Evolutionary conservation across 2,888 invertebrate genomes (phyloP).

Genomic region (Plebejus anna): DNA sequence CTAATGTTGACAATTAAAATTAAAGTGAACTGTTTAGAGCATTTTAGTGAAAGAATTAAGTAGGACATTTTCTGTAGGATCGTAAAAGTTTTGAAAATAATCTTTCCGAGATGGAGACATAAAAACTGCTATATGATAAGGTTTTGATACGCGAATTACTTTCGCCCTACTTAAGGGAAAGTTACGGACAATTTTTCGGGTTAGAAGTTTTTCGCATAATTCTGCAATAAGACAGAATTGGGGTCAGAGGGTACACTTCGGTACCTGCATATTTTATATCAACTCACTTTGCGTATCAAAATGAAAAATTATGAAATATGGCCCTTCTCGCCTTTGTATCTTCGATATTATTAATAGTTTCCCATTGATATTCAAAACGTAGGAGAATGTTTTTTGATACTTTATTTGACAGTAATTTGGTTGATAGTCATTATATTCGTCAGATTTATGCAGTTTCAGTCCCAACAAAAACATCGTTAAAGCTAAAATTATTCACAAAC

Average conservation of each 20-base stretch:
- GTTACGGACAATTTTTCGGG: constrained; percentile 26
- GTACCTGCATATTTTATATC: constrained; percentile 28
- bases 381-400: not conserved
- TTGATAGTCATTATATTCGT: not conserved
- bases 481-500: not conserved
- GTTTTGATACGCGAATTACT: constrained; percentile 26
- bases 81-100: constrained; percentile 19
- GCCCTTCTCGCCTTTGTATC: not conserved
- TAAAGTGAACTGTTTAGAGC: not conserved
- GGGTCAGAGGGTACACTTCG: constrained; percentile 20
- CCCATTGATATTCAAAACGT: not conserved
- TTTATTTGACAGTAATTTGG: not conserved
- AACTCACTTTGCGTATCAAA: constrained; percentile 5
- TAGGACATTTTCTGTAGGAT: not conserved
- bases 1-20: not conserved
- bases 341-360: constrained; percentile 2
- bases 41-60: not conserved
- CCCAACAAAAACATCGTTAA: too few species aligned
- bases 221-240: constrained; percentile 26
- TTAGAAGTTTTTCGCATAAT: constrained; percentile 29
- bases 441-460: not conserved
- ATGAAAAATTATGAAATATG: constrained; percentile 21
- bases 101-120: constrained; percentile 15
- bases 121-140: constrained; percentile 21
- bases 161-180: constrained; percentile 21